phyloP scores from a whole-genome alignment of 2,113 vertebrate genomes.

The Argyrosomus japonicus region DNA sequence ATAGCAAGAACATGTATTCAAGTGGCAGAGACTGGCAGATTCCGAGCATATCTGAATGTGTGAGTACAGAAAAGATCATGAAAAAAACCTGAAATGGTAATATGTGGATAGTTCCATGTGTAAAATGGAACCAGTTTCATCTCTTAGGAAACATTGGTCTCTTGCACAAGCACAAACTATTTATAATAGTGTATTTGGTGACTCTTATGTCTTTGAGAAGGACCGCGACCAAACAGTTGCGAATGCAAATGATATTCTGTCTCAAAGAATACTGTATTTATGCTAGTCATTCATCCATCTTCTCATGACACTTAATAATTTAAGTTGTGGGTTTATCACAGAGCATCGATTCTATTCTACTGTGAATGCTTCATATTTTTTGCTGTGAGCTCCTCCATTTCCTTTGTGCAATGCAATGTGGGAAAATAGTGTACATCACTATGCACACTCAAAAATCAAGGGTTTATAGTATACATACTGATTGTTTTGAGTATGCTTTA shows the following conservation, averaged over 20 bases:
- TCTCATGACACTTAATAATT: not conserved
- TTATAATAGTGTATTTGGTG: not conserved
- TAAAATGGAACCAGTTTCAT: conserved; percentile 28
- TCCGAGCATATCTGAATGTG: conserved; percentile 28
- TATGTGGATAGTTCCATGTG: conserved; percentile 6
- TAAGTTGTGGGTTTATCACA: not conserved
- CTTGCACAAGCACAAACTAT: conserved; percentile 24
- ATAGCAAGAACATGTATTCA: not conserved
- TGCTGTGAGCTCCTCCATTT: not conserved
- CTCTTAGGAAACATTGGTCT: conserved; percentile 3
- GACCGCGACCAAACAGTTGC: not conserved
- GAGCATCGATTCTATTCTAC: not conserved
- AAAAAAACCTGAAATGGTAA: conserved; percentile 1
- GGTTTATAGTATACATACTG: not conserved
- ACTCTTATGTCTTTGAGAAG: not conserved
- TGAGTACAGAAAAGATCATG: not conserved
- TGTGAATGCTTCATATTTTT: not conserved
- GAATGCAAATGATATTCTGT: not conserved
- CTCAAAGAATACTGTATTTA: not conserved
- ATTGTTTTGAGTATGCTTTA: not conserved
- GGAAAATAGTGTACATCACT: not conserved
- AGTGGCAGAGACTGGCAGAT: not conserved
- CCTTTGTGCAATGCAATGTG: not conserved
- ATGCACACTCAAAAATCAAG: not conserved
- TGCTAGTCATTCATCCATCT: not conserved